phyloP scores from a whole-genome alignment of 2,888 invertebrate species.

The Trichogramma dendrolimi region DNA sequence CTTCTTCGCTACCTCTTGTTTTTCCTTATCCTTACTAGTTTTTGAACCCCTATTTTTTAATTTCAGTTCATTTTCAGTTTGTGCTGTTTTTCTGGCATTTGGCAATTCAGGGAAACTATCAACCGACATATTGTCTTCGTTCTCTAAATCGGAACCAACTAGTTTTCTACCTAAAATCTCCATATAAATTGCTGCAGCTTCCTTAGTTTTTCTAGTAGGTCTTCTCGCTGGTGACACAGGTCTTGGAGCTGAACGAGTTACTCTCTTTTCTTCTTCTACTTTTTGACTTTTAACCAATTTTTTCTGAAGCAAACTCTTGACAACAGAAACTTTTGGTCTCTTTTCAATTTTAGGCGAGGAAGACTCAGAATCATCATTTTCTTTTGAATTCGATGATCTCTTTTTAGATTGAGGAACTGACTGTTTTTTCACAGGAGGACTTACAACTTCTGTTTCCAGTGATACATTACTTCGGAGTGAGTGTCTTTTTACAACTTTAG shows the following conservation, averaged over 20 bases:
- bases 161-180: slow-evolving; percentile 69
- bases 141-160: slow-evolving; percentile 60
- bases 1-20: slow-evolving; percentile 13
- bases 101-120: slow-evolving; percentile 68
- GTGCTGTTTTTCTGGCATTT: slow-evolving; percentile 61
- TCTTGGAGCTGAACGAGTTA: slow-evolving; percentile 18
- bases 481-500: slow-evolving; percentile 21
- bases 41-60: slow-evolving; percentile 47
- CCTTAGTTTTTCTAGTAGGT: slow-evolving; percentile 69
- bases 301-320: background rate
- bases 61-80: slow-evolving; percentile 60
- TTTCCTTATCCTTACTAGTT: background rate
- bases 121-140: slow-evolving; percentile 62
- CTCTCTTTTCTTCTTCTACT: slow-evolving; percentile 21
- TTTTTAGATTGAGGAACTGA: background rate
- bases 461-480: slow-evolving; percentile 17
- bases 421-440: background rate
- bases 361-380: background rate
- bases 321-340: too few species aligned
- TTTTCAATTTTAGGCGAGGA: too few species aligned
- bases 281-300: slow-evolving; percentile 1
- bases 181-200: slow-evolving; percentile 71
- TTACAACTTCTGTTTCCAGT: background rate
- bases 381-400: background rate
- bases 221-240: slow-evolving; percentile 44